Base-by-base conservation (phyloP, 1,140 invertebrate genomes). In the Stegodyphus mimosarum region DNA sequence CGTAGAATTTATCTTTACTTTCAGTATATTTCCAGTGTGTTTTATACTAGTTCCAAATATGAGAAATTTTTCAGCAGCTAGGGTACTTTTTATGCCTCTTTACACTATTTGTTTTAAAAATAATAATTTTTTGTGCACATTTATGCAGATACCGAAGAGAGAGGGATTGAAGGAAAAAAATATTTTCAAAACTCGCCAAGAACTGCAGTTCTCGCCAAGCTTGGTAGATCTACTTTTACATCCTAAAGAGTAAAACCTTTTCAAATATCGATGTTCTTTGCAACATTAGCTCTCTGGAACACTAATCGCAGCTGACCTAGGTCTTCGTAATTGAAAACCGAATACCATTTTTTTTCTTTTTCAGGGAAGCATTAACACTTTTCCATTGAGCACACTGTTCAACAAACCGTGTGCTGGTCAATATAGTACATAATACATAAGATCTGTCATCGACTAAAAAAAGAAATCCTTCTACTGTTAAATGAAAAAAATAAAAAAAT, bases 391-490 rank as follows among this genome's bases (percentile, higher is more conserved):
- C 77, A 49, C 52, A 69, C 77, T 69, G 77, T 18, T 71, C 78
- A 71, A 51, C 69, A 80, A 71, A 80, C 67, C 78, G 78, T 80
- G 78, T 80, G 78, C 67, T 80, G 78, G 78, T 80, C 78, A 80
- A 80, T 80, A 80, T 71, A 80, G 78, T 60, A 71, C 78, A 80
- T 80, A 80, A 80, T 80, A 80, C 67, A 55, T 52, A 55, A 80
- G 78, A 80, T 80, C 66, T 80, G 78, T 64, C 76, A 52, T 77
- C 33, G 33, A 17, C 48, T 6, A 7, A 13, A 50, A 70, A 71
- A 80, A 71, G 49, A 66, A 77, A 50, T n/a, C 15, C 33, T 33
- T 33, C 33, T 33, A 33, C 33, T 33, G 33, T 33, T 1, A 15
- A n/a, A 74, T 17, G 11, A 74, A 74, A 53, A 71, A 70, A 53